Evolutionary conservation across 35 echinoderm and acorn worm species (phyloP), one percentile per base, ranked within the genome.

Genomic region (Lytechinus pictus): DNA sequence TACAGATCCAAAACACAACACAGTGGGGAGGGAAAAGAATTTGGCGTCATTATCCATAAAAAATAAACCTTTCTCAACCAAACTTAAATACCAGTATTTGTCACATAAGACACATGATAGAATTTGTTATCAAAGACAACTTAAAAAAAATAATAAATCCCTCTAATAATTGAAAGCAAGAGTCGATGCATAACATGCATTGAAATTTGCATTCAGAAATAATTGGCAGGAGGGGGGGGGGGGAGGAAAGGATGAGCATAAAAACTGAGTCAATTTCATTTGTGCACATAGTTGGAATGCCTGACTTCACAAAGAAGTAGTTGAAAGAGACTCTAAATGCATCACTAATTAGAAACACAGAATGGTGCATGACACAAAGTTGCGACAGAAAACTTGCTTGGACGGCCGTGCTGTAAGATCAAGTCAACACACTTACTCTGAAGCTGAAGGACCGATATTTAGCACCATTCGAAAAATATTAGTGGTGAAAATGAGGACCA

Each of bases 1-100:
- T 93, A 93, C 92, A 93, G 54, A 93, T 12, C 33, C 14, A 52
- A 52, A n/a, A 90, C 88, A 90, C 66, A 79, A 79, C 16, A 79
- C 14, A 79, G 66, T 24, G n/a, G 66, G n/a, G 4, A 79, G n/a
- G 16, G 66, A 79, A 79, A 44, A 19, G 2, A 24, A 79, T 79
- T 79, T 24, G n/a, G 66, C n/a, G 66, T 79, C 66, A 79, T 79
- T 79, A 79, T 79, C 66, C 16, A 79, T 16, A 24, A 79, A 44
- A 79, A 79, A 79, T 79, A 79, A 5, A 79, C 19, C 19, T 79
- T 24, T 79, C 66, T 79, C 66, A 24, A 79, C 66, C 66, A 79
- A 24, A 79, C 19, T 79, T 79, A 24, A 79, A 79, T 79, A 79
- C 66, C 66, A 24, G 66, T 16, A 79, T 79, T 79, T n/a, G 66